phyloP scores from a whole-genome alignment of 1,140 invertebrate genomes.

The Nephotettix cincticeps region DNA sequence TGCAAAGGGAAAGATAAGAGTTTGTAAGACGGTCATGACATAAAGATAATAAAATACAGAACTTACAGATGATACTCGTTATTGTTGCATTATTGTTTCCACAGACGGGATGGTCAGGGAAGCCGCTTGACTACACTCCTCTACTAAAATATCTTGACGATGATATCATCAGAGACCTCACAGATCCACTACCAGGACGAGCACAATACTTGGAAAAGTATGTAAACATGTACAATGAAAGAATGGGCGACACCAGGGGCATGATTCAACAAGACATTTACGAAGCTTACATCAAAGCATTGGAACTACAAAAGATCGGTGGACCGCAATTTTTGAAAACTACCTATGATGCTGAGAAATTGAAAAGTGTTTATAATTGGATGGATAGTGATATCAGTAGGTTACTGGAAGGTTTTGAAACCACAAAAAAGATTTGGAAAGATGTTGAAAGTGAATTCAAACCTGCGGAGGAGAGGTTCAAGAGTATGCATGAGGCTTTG shows the following conservation, averaged over 20 bases:
- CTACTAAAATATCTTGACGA: slow-evolving; percentile 3
- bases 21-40: background rate
- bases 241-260: background rate
- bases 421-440: background rate
- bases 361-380: slow-evolving; percentile 7
- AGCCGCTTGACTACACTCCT: background rate
- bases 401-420: background rate
- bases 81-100: background rate
- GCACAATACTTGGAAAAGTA: background rate
- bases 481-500: background rate
- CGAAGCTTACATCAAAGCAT: background rate
- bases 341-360: background rate
- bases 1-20: background rate
- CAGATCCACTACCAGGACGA: background rate
- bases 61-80: background rate
- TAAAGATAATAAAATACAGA: background rate
- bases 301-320: background rate
- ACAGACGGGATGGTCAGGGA: background rate
- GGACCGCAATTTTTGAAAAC: slow-evolving; percentile 14
- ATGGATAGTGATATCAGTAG: background rate
- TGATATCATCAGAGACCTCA: background rate
- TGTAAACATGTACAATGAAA: background rate
- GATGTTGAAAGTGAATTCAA: background rate
- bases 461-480: background rate
- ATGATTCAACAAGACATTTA: slow-evolving; percentile 11